Evolutionary conservation across 2,113 vertebrate species (phyloP).

Genomic region (Prunella fulvescens): DNA sequence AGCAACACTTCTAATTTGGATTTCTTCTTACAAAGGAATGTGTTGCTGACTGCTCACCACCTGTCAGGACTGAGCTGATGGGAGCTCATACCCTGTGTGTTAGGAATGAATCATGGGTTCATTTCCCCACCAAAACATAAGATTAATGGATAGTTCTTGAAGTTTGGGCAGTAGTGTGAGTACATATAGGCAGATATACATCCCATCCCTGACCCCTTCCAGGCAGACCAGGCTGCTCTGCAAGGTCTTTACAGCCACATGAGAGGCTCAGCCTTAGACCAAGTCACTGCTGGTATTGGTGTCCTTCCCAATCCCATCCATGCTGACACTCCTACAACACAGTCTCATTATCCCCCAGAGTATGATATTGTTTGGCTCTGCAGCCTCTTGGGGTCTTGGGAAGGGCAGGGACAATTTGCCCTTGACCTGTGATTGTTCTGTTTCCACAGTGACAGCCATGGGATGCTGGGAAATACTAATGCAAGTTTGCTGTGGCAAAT

Average conservation of each 20-base stretch:
- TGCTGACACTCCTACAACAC: background rate
- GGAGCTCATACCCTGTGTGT: background rate
- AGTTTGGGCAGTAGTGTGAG: background rate
- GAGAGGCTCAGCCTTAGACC: background rate
- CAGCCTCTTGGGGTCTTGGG: background rate
- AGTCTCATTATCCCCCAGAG: accelerated
- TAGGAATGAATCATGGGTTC: background rate
- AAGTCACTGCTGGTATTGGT: background rate
- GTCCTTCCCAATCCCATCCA: accelerated
- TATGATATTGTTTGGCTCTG: background rate
- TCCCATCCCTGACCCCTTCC: background rate
- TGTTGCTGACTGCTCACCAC: background rate
- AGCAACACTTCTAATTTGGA: background rate
- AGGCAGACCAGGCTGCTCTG: background rate
- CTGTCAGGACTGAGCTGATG: background rate
- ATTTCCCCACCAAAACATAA: background rate
- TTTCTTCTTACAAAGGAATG: background rate
- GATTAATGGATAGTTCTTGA: background rate
- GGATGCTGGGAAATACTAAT: background rate
- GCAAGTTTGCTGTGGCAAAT: background rate
- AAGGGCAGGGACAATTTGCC: background rate
- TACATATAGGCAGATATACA: background rate
- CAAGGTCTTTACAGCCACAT: background rate
- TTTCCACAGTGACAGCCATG: background rate
- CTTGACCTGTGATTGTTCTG: background rate